phyloP scores from a whole-genome alignment of 30 jellyfish, hydroid and myxozoan genomes.

The Pseudorhiza aurosa region DNA sequence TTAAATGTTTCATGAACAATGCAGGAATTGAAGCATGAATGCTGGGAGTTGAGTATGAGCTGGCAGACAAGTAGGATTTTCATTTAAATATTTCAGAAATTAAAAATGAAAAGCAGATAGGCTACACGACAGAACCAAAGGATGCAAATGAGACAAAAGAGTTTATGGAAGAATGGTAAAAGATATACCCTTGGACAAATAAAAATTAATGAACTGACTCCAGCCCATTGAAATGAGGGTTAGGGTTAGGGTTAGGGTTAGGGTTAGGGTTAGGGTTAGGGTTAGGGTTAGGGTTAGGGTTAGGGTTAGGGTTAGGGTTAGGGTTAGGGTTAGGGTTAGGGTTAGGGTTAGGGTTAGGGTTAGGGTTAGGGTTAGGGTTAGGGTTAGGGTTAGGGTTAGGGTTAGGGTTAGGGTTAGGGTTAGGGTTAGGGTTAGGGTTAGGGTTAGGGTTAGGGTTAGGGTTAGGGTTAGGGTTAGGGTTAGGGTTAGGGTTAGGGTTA shows the following conservation, averaged over 20 bases:
- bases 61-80: too few relatives aligned
- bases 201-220: neutral
- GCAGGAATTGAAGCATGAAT: too few relatives aligned
- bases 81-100: too few relatives aligned
- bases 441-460: constrained; percentile 43
- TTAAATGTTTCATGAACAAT: too few relatives aligned
- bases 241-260: neutral
- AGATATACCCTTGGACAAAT: too few relatives aligned
- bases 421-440: constrained; percentile 21
- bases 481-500: constrained; percentile 47
- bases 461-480: constrained; percentile 52
- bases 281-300: neutral
- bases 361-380: constrained; percentile 11
- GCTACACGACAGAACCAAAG: too few relatives aligned
- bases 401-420: constrained; percentile 9
- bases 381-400: constrained; percentile 9
- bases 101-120: too few relatives aligned
- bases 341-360: constrained; percentile 8
- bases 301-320: constrained; percentile 8
- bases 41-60: too few relatives aligned
- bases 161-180: neutral
- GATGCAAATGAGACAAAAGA: too few relatives aligned
- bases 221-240: neutral
- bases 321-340: constrained; percentile 11
- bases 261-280: constrained; percentile 24